Base-by-base conservation (phyloP, 2,888 invertebrate species). In the Drosophila meridiana region DNA sequence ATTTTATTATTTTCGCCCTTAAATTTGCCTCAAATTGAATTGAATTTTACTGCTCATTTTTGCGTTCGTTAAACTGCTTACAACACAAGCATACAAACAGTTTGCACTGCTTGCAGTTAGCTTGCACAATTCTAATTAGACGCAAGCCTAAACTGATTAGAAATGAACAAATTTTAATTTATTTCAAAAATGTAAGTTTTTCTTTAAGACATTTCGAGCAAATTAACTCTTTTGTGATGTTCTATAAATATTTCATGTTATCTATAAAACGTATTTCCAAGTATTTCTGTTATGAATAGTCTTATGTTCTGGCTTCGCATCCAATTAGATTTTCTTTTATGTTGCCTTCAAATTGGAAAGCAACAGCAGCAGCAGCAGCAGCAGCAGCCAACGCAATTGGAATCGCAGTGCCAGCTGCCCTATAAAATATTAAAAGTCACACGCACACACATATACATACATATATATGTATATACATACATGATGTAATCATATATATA, bases 391-490 rank as follows among this genome's bases (percentile, higher is more conserved):
- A 58, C 68, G 62, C 77, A 77, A 74, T 63, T 65, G 74, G 56
- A 78, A 70, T 78, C 74, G 62, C 76, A 72, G 67, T 80, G 73
- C 76, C 83, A 83, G 76, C 81, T 86, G 86, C 83, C 83, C 78
- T 60, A 85, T 85, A 73, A 85, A 83, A 85, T 83, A 86, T 86
- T 83, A 83, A 83, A 85, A 86, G 73, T 78, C 76, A 68, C 48
- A 45, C 77, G 63, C 30, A 43, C 67, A 59, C 55, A 60, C 60
- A 20, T 28, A 26, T 13, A 40, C 47, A 47, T 28, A 14, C 4
- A n/a, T n/a, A n/a, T 3, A 30, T 14, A 47, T n/a, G 1, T 20
- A 20, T 20, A 20, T 20, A 38, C 50, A 59, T 32, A 60, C 36
- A 73, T 83, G 83, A 83, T 86, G 87, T 83, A 83, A 83, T 79